Percentiles rank a stretch among this genome's conserved stretches.
Conservation (phyloP, 2,113 vertebrate genomes). For the Cyrtonyx montezumae region DNA sequence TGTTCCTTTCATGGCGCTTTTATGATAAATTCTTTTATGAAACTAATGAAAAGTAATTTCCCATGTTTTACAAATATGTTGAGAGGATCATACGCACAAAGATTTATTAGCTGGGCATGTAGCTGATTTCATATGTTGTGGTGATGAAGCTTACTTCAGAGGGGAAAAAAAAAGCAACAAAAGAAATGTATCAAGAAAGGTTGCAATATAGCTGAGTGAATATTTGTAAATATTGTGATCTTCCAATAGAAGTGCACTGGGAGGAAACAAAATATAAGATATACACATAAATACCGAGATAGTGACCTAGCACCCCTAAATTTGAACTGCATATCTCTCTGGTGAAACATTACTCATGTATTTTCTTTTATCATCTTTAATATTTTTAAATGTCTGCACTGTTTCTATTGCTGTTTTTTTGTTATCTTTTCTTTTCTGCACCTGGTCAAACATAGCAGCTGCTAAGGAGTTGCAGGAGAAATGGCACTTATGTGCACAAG, state of each 20-base stretch:
- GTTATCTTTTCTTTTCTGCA: neutral
- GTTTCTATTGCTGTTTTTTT: neutral
- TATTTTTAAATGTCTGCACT: neutral
- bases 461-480: neutral
- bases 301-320: rapidly evolving
- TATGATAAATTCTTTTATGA: neutral
- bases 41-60: neutral
- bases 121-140: neutral
- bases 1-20: neutral
- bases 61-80: rapidly evolving
- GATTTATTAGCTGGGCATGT: neutral
- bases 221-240: neutral
- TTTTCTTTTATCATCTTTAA: neutral
- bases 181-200: neutral
- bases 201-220: neutral
- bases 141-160: neutral
- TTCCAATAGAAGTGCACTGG: neutral
- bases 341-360: neutral
- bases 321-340: neutral
- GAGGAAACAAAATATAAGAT: neutral
- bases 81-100: neutral
- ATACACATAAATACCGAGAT: neutral
- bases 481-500: neutral
- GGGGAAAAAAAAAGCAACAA: neutral
- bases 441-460: neutral